Evolutionary conservation across 2,888 invertebrate genomes (phyloP).

Genomic region (Dromius quadrimaculatus): DNA sequence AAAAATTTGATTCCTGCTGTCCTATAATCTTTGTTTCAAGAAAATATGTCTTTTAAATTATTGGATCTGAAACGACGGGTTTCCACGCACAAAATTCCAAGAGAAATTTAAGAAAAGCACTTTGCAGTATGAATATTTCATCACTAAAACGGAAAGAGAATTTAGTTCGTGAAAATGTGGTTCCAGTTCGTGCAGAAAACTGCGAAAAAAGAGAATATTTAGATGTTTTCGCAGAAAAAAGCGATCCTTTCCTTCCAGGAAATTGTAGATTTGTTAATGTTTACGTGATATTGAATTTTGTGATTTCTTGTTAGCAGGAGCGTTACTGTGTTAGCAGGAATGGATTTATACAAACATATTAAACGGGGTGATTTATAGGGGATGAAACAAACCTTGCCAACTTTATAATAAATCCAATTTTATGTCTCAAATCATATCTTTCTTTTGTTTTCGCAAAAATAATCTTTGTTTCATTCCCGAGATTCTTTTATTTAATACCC

Average conservation of each 20-base stretch:
- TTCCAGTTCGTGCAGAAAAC: neutral
- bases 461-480: conserved; percentile 22
- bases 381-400: too few species aligned
- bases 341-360: too few species aligned
- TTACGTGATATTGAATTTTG: too few species aligned
- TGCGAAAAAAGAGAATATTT: neutral
- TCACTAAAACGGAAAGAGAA: conserved; percentile 1
- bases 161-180: conserved; percentile 5
- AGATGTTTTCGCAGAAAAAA: neutral
- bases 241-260: neutral
- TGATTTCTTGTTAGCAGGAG: too few species aligned
- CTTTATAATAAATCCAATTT: too few species aligned
- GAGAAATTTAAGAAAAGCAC: neutral
- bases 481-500: conserved; percentile 22
- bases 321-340: too few species aligned
- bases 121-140: conserved; percentile 10
- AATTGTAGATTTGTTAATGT: neutral
- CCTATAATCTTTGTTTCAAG: too few species aligned
- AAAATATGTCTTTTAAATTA: too few species aligned
- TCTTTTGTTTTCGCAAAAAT: too few species aligned
- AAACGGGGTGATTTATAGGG: too few species aligned
- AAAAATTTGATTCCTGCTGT: too few species aligned
- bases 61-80: neutral
- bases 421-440: too few species aligned
- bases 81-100: neutral